Base-by-base conservation (phyloP, 1,140 invertebrate species). In the Nasonia giraulti region DNA sequence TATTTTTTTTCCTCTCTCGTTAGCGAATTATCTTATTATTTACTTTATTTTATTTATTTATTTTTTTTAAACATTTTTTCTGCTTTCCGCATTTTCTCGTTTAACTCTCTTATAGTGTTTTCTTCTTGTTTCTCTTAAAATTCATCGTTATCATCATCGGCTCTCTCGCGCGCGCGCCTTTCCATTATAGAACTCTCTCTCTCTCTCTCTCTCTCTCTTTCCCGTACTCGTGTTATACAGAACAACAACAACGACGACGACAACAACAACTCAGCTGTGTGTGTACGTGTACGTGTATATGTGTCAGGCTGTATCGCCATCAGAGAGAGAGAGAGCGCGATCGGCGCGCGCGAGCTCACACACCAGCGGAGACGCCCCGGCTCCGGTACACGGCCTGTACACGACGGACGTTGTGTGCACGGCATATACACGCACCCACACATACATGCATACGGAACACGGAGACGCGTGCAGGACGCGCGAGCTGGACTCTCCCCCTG, bases 291-390 rank as follows among this genome's bases (percentile, higher is more conserved):
- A 8, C 10, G 14, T 14, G 47, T 50, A 10, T 50, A 10, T 50
- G 47, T 50, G 47, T 50, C 5, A 2, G 47, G 2, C 47, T 50
- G 47, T 50, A 12, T 50, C 14, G 14, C 5, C 17, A 5, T 14
- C 17, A 2, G 55, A 62, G 55, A 80, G 44, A 80, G 68, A 80
- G 78, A 23, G 44, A 71, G 66, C 10, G 37, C 66, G 55, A 10
- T 69, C 78, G 31, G 33, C 23, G 55, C 23, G 50, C 44, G 55
- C 55, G 55, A 62, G 27, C 68, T 11, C 68, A 12, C 68, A 31
- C 27, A 71, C 68, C 68, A 62, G 55, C 55, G 55, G 14, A 62
- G 6, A 62, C 55, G n/a, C 55, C 55, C 55, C 55, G 55, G 55
- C 55, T 62, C 33, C 33, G 33, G 17, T 62, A 62, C 17, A 62